Percentiles rank a stretch among this genome's conserved stretches.
Evolutionary conservation across 1,140 invertebrate genomes (phyloP).

Genomic region (Saxidomus purpurata): DNA sequence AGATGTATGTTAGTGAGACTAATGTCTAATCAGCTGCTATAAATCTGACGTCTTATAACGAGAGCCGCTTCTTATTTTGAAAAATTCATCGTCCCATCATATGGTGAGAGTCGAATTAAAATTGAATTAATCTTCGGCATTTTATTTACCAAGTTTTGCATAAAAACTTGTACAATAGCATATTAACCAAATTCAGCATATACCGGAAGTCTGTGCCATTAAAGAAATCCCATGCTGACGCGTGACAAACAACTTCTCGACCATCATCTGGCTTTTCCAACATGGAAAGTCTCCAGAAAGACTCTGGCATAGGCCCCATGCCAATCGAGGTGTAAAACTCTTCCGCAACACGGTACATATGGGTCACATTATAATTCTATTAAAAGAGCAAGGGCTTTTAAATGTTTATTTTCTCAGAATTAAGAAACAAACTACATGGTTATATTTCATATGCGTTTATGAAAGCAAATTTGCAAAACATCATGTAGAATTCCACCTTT

Average conservation of each 20-base stretch:
- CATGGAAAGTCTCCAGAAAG: not conserved
- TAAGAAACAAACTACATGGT: not conserved
- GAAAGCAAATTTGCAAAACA: not conserved
- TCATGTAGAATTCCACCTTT: not conserved
- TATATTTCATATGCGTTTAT: not conserved
- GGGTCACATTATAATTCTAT: not conserved
- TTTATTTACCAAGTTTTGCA: too few species aligned
- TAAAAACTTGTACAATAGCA: too few species aligned
- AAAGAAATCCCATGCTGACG: not conserved
- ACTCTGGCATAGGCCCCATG: not conserved
- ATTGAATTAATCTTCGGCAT: too few species aligned
- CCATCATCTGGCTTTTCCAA: not conserved
- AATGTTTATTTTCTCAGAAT: too few species aligned
- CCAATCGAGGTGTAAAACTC: not conserved
- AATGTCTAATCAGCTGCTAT: too few species aligned
- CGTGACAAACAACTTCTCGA: not conserved
- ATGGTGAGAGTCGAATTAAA: too few species aligned
- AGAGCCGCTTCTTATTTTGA: too few species aligned
- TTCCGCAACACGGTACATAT: not conserved
- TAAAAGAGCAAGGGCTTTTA: too few species aligned
- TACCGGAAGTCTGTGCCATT: slow-evolving; percentile 6
- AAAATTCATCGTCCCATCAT: too few species aligned
- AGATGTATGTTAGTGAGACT: too few species aligned
- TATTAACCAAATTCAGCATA: too few species aligned
- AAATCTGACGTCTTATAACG: too few species aligned